These are phyloP conservation scores for Aspidiotus rigidus DNA, from an alignment of 2,888 invertebrate species.

Conservation along the genomic window DNA sequence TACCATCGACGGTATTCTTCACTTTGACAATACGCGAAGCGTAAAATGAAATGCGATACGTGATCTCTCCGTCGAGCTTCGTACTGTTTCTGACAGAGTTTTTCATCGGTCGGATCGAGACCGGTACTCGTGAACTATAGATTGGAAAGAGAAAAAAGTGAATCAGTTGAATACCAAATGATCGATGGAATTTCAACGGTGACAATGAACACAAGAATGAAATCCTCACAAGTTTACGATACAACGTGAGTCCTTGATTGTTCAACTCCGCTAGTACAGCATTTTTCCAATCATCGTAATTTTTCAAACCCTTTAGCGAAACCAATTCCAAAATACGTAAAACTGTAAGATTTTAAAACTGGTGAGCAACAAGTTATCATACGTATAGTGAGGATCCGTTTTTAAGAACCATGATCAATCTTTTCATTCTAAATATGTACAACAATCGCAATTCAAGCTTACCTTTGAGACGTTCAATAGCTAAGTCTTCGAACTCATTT, in stretches of 20 bases:
- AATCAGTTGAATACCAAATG: no score
- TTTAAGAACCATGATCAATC: not conserved
- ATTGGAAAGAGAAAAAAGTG: no score
- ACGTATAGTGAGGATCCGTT: slow-evolving; percentile 1
- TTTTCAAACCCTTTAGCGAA: slow-evolving; percentile 47
- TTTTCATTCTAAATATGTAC: not conserved
- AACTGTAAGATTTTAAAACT: slow-evolving; percentile 26
- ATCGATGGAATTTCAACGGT: no score
- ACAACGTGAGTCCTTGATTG: slow-evolving; percentile 56
- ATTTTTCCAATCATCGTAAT: slow-evolving; percentile 59
- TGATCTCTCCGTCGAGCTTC: slow-evolving; percentile 68
- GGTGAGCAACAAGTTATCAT: not conserved
- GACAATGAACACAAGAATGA: slow-evolving; percentile 11
- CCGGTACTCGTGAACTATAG: slow-evolving; percentile 19
- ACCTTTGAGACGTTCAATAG: slow-evolving; percentile 69
- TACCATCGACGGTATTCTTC: slow-evolving; percentile 75
- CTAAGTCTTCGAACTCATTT: slow-evolving; percentile 77
- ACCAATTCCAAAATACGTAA: slow-evolving; percentile 32
- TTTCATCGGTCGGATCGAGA: slow-evolving; percentile 5
- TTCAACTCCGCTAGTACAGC: slow-evolving; percentile 56
- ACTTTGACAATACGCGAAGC: slow-evolving; percentile 81
- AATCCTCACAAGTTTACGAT: slow-evolving; percentile 39
- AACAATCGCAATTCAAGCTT: slow-evolving; percentile 26
- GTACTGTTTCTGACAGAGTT: slow-evolving; percentile 47
- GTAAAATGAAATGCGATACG: slow-evolving; percentile 84